These are phyloP conservation scores for Tenebrosternarchus preto DNA, from an alignment of 2,113 vertebrate genomes.

Conservation along the genomic window DNA sequence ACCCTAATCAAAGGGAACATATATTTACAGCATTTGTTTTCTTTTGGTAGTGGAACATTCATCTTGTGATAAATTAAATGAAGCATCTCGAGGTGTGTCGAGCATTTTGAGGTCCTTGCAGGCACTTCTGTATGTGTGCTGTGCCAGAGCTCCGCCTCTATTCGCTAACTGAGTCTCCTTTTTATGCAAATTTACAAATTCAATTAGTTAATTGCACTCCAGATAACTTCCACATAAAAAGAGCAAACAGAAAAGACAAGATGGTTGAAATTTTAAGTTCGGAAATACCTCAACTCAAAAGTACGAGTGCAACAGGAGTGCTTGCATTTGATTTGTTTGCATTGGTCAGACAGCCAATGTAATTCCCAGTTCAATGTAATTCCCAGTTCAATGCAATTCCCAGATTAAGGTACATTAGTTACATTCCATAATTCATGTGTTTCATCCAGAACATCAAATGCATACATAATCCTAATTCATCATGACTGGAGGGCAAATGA, in stretches of 20 bases:
- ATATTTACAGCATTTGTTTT: slow-evolving; percentile 80
- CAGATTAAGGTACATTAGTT: background rate
- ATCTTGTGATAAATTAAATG: slow-evolving; percentile 67
- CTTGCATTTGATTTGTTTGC: slow-evolving; percentile 22
- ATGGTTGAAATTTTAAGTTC: slow-evolving; percentile 32
- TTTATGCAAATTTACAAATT: slow-evolving; percentile 32
- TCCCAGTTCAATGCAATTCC: background rate
- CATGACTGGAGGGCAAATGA: background rate
- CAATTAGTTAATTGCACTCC: slow-evolving; percentile 28
- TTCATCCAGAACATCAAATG: background rate
- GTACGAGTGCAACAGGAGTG: slow-evolving; percentile 31
- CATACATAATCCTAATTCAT: background rate
- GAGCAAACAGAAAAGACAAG: slow-evolving; percentile 42
- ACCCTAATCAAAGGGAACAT: slow-evolving; percentile 69
- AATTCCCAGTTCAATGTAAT: background rate
- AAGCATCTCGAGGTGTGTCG: slow-evolving; percentile 65
- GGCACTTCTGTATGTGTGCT: slow-evolving; percentile 49
- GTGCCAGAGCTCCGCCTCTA: slow-evolving; percentile 38
- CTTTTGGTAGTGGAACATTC: slow-evolving; percentile 74
- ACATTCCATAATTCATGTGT: background rate
- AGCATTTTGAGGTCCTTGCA: slow-evolving; percentile 39
- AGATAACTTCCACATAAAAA: slow-evolving; percentile 33
- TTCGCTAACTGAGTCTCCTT: slow-evolving; percentile 30
- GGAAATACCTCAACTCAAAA: slow-evolving; percentile 18
- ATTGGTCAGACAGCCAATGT: background rate